Conservation (phyloP, 2,113 vertebrate species). For the Casuarius casuarius region DNA sequence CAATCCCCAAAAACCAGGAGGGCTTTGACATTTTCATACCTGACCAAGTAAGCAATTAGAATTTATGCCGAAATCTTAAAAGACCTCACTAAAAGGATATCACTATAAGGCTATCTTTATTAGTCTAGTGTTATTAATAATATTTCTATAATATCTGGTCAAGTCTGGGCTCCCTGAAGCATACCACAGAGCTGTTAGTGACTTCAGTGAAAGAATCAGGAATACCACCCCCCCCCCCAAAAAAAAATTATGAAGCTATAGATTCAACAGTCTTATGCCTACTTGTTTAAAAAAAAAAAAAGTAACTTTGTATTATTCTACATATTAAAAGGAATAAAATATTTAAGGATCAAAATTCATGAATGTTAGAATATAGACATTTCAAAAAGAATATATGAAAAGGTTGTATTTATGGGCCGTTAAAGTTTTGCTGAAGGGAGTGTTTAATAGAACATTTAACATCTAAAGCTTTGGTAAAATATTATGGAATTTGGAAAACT, state of each 20-base stretch:
- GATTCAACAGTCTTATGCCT: background rate
- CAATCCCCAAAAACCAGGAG: background rate
- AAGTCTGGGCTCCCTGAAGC: background rate
- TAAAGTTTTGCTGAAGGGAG: background rate
- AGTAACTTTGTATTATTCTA: background rate
- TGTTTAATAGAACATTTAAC: background rate
- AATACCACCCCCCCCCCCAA: background rate
- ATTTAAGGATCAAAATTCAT: background rate
- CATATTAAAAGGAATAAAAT: background rate
- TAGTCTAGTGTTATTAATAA: background rate
- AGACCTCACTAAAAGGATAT: background rate
- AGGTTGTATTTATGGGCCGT: background rate
- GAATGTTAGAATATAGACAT: background rate
- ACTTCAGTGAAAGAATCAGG: background rate
- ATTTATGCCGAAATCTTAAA: background rate
- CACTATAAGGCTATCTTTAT: background rate
- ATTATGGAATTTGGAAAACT: background rate
- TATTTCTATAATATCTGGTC: background rate
- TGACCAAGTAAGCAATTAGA: background rate
- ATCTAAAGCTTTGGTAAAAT: background rate
- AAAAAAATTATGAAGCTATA: background rate
- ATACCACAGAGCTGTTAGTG: background rate
- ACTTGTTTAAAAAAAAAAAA: background rate
- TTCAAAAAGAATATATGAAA: background rate
- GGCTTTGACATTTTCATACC: background rate